These are phyloP conservation scores for Caenorhabditis sp. DNA, from an alignment of 2,888 invertebrate species.

Conservation along the genomic window DNA sequence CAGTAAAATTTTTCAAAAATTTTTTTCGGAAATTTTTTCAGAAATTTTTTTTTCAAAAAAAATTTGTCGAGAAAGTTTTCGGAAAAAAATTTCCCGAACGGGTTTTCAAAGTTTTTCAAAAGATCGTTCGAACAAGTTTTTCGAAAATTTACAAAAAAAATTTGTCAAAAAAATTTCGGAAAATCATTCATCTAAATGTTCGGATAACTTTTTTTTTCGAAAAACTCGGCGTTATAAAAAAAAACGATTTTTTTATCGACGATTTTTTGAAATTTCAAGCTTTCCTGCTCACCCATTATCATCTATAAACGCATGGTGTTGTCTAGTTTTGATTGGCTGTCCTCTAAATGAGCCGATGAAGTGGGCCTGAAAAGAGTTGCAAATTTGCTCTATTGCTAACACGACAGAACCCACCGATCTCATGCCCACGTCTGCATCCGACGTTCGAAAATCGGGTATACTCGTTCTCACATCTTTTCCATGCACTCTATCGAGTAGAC, in stretches of 20 bases:
- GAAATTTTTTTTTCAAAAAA: no score
- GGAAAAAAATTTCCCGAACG: no score
- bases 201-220: background rate
- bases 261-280: background rate
- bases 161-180: no score
- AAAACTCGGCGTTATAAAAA: no score
- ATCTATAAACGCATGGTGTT: conserved; percentile 63
- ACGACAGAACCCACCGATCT: conserved; percentile 53
- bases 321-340: conserved; percentile 54
- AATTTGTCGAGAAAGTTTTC: no score
- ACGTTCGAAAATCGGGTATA: conserved; percentile 58
- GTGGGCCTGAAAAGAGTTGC: conserved; percentile 38
- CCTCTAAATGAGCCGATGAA: conserved; percentile 61
- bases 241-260: background rate
- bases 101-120: no score
- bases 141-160: no score
- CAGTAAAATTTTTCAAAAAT: no score
- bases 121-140: no score
- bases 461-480: conserved; percentile 49
- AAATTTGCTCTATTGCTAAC: background rate
- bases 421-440: conserved; percentile 65
- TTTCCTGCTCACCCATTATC: conserved; percentile 58
- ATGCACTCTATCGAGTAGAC: conserved; percentile 52
- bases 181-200: no score
- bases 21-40: no score